A percentile compares a stretch with the other conserved stretches of the same genome.
These are phyloP conservation scores for Dione vanillae DNA, from an alignment of 2,888 invertebrate genomes.

Conservation along the genomic window DNA sequence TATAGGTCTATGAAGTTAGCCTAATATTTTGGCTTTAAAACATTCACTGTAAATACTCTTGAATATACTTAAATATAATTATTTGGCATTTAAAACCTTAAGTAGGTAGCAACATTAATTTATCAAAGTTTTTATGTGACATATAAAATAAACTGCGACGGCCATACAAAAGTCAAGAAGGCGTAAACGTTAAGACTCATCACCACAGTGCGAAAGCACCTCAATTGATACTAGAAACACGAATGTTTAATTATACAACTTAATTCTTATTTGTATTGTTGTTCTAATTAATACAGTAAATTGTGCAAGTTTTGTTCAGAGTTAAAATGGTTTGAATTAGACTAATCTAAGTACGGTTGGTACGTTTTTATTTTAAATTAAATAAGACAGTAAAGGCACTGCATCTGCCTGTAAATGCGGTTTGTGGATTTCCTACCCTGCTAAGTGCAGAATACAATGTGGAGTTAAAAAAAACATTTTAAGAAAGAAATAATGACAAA, in stretches of 20 bases:
- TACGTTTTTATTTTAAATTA: not conserved
- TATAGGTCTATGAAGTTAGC: no score
- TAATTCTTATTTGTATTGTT: conserved; percentile 36
- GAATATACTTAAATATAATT: not conserved
- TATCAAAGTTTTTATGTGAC: not conserved
- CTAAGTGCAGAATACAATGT: no score
- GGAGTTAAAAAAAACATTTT: no score
- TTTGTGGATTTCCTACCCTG: no score
- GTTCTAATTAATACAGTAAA: conserved; percentile 34
- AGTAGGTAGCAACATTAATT: not conserved
- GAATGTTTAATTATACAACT: conserved; percentile 35
- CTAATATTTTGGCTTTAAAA: no score
- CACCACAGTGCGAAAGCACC: conserved; percentile 32
- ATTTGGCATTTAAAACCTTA: not conserved
- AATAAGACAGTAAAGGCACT: no score
- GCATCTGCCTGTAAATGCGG: no score
- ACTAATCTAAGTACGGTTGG: not conserved
- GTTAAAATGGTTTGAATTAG: not conserved
- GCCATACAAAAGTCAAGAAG: conserved; percentile 6
- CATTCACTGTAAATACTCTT: no score
- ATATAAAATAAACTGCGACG: not conserved
- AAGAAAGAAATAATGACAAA: no score
- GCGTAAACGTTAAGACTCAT: not conserved
- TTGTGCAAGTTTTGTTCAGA: conserved; percentile 25
- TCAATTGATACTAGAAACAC: conserved; percentile 30